Base-by-base conservation (phyloP, 2,797 vertebrate genomes). In the Numenius phaeopus region DNA sequence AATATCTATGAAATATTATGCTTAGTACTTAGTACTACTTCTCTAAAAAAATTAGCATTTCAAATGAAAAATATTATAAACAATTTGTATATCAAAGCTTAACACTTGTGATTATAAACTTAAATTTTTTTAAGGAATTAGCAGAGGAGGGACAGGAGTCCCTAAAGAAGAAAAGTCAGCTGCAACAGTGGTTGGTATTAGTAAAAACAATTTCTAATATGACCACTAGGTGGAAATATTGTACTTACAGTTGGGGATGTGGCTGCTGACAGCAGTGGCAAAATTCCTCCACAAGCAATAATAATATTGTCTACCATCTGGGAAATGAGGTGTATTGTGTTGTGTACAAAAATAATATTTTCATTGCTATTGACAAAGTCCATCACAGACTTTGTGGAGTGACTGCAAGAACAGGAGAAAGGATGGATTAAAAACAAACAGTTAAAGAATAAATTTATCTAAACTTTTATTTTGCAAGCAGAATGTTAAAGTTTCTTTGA, bases 271-370 rank as follows among this genome's bases (percentile, higher is more conserved):
- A 99, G 98, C 94, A 99, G 98, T 64, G 99, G 99, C 85, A 99
- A 98, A 97, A 99, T 99, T 97, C 99, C 99, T 98, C 99, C 99
- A 88, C 99, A 99, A 98, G 99, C 99, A 85, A 99, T 99, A 98
- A 99, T 99, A 98, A 99, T 99, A 98, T 99, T 99, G 98, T 99
- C 99, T 97, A 99, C 99, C 99, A 99, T 99, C 98, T 99, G 99
- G 96, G 99, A 99, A 98, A 99, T 99, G 97, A 99, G 99, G 98
- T 99, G 99, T 98, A 99, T 99, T 79, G 99, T 99, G 98, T 99
- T 99, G 98, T 99, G 99, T 95, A 99, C 99, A 96, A 99, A 99
- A 98, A 99, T 99, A 98, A 99, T 99, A 98, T 99, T 99, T 98
- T 99, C 99, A 94, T 99, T 99, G 98, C 99, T 99, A 98, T 99